Base-by-base conservation (phyloP, 2,888 invertebrate genomes). In the Bembecia ichneumoniformis region DNA sequence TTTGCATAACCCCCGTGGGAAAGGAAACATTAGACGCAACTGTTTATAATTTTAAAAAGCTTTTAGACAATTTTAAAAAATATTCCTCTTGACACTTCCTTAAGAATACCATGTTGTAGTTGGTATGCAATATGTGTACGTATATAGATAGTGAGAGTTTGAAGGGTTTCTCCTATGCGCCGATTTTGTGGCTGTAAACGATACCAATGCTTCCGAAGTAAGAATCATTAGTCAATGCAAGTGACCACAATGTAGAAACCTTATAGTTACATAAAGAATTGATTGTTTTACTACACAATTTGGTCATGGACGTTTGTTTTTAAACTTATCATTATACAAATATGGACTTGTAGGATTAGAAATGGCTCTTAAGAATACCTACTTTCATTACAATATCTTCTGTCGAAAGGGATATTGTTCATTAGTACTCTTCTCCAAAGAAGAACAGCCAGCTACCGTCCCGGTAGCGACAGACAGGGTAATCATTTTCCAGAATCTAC, bases 221-320 rank as follows among this genome's bases (percentile, higher is more conserved):
- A 68, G 66, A 73, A 74, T 64, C 59, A 63, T 64, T 66, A 60
- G 57, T 61, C 52, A 61, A 66, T 61, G 57, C 59, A 28, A 28
- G 59, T 58, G 58, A 75, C 72, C 74, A 60, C 71, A 70, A 63
- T 59, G 60, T 52, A 60, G 74, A 77, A 77, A 59, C 73, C 77
- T 47, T 60, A 64, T 56, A 60, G 65, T 52, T 60, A 58, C 44
- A 43, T 47, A 48, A 44, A 49, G 51, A 50, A 52, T 49, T 51
- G 44, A 51, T 53, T 51, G 51, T 47, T 51, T 47, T 47, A n/a
- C n/a, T n/a, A n/a, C n/a, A n/a, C n/a, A n/a, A n/a, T 28, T 4
- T 4, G 0, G 28, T 7, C 9, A 9, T 28, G 28, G 28, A 28
- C 9, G 28, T 9, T 0, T 5, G 28, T 7, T 28, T 5, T 28